Base-by-base conservation (phyloP, 2,113 vertebrate genomes). In the Callionymus lyra region DNA sequence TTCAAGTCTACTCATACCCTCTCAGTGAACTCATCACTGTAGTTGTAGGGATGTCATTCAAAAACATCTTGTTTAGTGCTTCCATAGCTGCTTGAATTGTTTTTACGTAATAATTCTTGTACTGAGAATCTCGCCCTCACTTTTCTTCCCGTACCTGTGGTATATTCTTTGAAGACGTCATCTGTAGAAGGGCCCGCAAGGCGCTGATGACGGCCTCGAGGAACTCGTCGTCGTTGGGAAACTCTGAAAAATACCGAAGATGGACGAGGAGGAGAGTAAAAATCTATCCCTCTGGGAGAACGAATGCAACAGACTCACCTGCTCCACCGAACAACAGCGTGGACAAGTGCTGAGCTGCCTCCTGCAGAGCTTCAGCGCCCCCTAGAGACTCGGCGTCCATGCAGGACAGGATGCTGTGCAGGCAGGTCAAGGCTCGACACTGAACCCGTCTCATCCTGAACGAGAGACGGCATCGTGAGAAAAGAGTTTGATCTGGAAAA, bases 181-280 rank as follows among this genome's bases (percentile, higher is more conserved):
- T 91, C 80, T 96, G 91, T 34, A 99, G 65, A 31, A 97, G 86
- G 45, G 94, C 92, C 12, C 95, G 84, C 74, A 98, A 76, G 47
- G 95, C 95, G 6, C 94, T 86, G 55, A 89, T 94, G 52, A 91
- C 82, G 0, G 94, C 91, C 84, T 99, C 95, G 10, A 98, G 80
- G 62, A 98, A 97, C 71, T 99, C 94, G 42, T 82, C 80, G 17
- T 91, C 85, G 69, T 88, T 85, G 50, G 85, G 77, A 19, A 92
- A 82, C 59, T 93, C 95, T 98, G 64, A 33, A 70, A 67, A 54
- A 2, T 34, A 17, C 13, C 38, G 4, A 58, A n/a, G 34, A 10
- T 6, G 9, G 9, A 36, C 6, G 13, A 35, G 13, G 6, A 35
- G 6, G 34, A 10, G 6, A 38, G 15, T n/a, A 12, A 17, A 27